Conservation (phyloP, 2,888 invertebrate species). For the Acanthacorydalis orientalis region DNA sequence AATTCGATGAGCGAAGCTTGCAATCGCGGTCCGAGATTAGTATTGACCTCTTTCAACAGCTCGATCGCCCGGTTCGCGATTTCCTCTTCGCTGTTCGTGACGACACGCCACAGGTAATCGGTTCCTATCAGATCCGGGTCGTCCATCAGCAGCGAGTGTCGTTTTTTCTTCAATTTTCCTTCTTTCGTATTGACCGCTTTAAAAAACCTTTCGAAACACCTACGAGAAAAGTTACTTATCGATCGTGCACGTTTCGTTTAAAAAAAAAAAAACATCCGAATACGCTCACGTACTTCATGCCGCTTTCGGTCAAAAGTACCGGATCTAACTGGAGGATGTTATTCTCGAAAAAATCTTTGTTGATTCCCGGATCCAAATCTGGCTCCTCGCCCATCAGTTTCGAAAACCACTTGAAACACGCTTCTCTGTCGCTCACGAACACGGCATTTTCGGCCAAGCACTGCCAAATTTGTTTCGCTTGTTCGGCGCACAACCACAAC, state of each 20-base stretch:
- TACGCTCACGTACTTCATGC: constrained; percentile 52
- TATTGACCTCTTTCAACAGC: constrained; percentile 81
- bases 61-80: constrained; percentile 86
- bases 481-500: constrained; percentile 90
- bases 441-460: constrained; percentile 88
- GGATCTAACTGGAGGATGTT: constrained; percentile 88
- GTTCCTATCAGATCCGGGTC: constrained; percentile 90
- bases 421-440: constrained; percentile 82
- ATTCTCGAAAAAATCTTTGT: constrained; percentile 88
- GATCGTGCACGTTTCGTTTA: too few species aligned
- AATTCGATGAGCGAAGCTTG: constrained; percentile 63
- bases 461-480: constrained; percentile 94
- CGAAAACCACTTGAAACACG: constrained; percentile 96
- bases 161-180: constrained; percentile 74
- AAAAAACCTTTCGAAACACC: constrained; percentile 66
- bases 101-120: constrained; percentile 81
- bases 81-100: constrained; percentile 80
- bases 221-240: constrained; percentile 13
- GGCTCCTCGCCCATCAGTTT: constrained; percentile 95
- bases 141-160: constrained; percentile 74
- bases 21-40: constrained; percentile 77
- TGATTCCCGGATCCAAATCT: constrained; percentile 89
- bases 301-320: constrained; percentile 78
- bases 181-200: constrained; percentile 92
- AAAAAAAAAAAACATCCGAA: background rate